Evolutionary conservation across 2,113 vertebrate species (phyloP).

Genomic region (Channa argus): DNA sequence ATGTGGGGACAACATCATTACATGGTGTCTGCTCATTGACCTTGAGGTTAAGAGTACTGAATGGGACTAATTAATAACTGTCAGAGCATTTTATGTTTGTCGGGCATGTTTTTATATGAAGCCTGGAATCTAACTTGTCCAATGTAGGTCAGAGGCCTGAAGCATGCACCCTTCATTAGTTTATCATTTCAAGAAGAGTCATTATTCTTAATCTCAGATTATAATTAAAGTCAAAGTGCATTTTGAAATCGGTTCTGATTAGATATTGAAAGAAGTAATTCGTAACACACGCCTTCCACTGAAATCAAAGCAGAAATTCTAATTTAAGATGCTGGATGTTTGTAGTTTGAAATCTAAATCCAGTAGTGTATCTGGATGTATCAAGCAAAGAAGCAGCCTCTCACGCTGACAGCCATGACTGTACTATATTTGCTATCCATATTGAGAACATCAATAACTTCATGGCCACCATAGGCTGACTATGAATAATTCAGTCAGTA

Average conservation of each 20-base stretch:
- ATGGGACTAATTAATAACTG: constrained; percentile 83
- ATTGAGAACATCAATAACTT: constrained; percentile 81
- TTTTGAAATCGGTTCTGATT: constrained; percentile 69
- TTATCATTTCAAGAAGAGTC: constrained; percentile 62
- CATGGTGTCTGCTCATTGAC: constrained; percentile 78
- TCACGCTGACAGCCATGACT: constrained; percentile 71
- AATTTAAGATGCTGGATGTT: constrained; percentile 54
- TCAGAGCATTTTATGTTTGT: constrained; percentile 74
- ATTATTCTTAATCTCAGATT: constrained; percentile 73
- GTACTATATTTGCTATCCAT: constrained; percentile 80
- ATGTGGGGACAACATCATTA: constrained; percentile 72
- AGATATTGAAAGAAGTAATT: constrained; percentile 64
- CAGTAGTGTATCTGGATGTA: constrained; percentile 49
- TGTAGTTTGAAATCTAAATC: constrained; percentile 66
- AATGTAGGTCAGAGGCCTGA: constrained; percentile 78
- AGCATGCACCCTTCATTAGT: constrained; percentile 70
- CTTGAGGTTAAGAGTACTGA: constrained; percentile 80
- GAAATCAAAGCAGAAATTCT: constrained; percentile 60
- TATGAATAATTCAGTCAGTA: constrained; percentile 82
- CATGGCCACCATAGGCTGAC: constrained; percentile 80
- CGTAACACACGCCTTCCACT: constrained; percentile 38
- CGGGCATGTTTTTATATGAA: constrained; percentile 63
- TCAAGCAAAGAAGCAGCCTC: constrained; percentile 59
- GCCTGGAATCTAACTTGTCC: constrained; percentile 56
- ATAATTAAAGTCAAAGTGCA: constrained; percentile 70